phyloP scores from a whole-genome alignment of 2,888 invertebrate genomes.

The Melinopterus prodromus region DNA sequence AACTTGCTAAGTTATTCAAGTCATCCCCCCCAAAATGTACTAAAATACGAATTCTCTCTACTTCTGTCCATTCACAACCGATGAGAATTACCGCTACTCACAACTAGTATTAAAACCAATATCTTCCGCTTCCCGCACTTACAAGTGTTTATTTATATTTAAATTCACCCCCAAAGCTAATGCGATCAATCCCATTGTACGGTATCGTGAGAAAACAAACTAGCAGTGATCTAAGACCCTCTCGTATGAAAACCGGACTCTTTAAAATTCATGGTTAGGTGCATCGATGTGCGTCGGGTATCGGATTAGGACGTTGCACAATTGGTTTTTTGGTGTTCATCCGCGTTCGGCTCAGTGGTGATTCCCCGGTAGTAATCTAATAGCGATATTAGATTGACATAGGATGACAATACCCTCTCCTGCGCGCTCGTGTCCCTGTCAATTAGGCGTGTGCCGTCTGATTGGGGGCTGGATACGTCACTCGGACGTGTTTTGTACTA shows the following conservation, averaged over 20 bases:
- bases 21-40: too few relatives aligned
- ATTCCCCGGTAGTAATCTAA: slow-evolving; percentile 50
- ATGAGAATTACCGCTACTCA: too few relatives aligned
- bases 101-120: slow-evolving; percentile 4
- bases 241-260: slow-evolving; percentile 34
- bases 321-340: slow-evolving; percentile 48
- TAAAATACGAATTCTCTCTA: too few relatives aligned
- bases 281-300: slow-evolving; percentile 34
- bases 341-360: slow-evolving; percentile 30
- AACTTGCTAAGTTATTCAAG: too few relatives aligned
- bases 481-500: slow-evolving; percentile 28
- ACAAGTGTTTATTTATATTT: neutral
- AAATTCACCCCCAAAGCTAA: neutral
- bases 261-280: slow-evolving; percentile 44
- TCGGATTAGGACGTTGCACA: slow-evolving; percentile 43
- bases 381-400: slow-evolving; percentile 55
- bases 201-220: slow-evolving; percentile 28
- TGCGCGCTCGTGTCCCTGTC: slow-evolving; percentile 52
- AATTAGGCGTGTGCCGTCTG: slow-evolving; percentile 49
- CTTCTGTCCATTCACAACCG: too few relatives aligned
- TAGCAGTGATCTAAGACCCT: slow-evolving; percentile 29
- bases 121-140: neutral
- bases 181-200: neutral
- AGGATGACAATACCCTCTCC: slow-evolving; percentile 49
- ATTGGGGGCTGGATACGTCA: slow-evolving; percentile 36